Evolutionary conservation across 1,140 invertebrate genomes (phyloP), one percentile per base, ranked within the genome.

Genomic region (Drosophila lini): DNA sequence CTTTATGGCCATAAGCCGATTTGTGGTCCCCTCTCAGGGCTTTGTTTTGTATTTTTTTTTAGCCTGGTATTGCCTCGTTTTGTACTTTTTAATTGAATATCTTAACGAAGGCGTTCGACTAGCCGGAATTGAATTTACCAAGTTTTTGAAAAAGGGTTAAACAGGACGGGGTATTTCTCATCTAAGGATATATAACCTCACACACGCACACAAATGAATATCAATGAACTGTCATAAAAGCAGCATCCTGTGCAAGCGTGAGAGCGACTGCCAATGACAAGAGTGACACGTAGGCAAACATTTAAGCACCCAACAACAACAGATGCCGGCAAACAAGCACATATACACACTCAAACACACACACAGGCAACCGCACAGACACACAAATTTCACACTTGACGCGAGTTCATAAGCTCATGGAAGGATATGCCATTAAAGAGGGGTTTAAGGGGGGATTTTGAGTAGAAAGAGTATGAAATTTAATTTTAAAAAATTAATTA

Each of bases 141-240:
- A 75, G 57, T 80, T 58, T 58, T 50, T 10, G 28, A 50, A 16
- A 68, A 56, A 44, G 68, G 62, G 67, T 77, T 61, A 69, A 52
- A 45, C 7, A 40, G 22, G 50, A 25, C 19, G 0, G 0, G 3
- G 3, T 44, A 22, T 6, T 5, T 28, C n/a, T 34, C 42, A 62
- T 28, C 50, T 44, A 57, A 36, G 65, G 44, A 44, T 15, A 38
- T 67, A 16, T 61, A 52, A 42, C 41, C 8, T 45, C 28, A 38
- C 52, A 63, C 47, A 61, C 50, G 41, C 42, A 64, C 45, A 64
- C 55, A 81, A 83, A 88, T 88, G 84, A 89, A 88, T 88, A 88
- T 88, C 84, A 88, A 88, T 88, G 80, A 89, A 84, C 69, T 78
- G 80, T 84, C 84, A 88, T 89, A 88, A 88, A 89, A 62, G 69